Base-by-base conservation (phyloP, 2,888 invertebrate genomes). In the Volucella inanis region DNA sequence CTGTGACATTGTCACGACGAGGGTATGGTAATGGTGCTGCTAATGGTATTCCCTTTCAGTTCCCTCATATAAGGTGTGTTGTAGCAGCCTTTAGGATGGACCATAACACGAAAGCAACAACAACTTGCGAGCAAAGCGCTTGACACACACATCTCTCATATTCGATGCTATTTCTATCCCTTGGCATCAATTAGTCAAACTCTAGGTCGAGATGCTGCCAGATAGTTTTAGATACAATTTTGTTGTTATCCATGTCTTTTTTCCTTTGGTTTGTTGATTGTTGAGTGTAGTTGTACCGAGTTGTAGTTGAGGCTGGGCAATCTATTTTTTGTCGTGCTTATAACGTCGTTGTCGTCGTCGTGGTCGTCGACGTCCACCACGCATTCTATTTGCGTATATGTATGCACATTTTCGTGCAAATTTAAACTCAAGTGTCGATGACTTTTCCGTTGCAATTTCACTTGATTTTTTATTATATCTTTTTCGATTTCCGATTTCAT, bases 111-210 rank as follows among this genome's bases (percentile, higher is more conserved):
- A 31, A 31, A 31, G 31, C 67, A 55, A 70, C 39, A 39, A 49
- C 43, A 18, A 39, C 45, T 31, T 31, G 59, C 43, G 49, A 57
- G n/a, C 50, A 64, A 38, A 22, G 50, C 54, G 67, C 71, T 49
- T 59, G 62, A 59, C 72, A 72, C 72, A 79, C 65, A 67, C 47
- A 74, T 80, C 65, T 77, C 75, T 83, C 82, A 72, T 78, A 78
- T 78, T 77, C 68, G 47, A 78, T 68, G 79, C 84, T 84, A 84
- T 84, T 84, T 84, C 55, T 79, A 79, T 84, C 70, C 59, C 54
- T 52, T 84, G 84, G 79, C 74, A 79, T 84, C 84, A 84, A 84
- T 84, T 79, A 84, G 79, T 79, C 84, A 84, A 84, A 84, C 79
- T 84, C 79, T 84, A 84, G 79, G 84, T 84, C 84, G 84, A 68